Conservation (phyloP, 2,797 vertebrate genomes). For the Cyclura pinguis region DNA sequence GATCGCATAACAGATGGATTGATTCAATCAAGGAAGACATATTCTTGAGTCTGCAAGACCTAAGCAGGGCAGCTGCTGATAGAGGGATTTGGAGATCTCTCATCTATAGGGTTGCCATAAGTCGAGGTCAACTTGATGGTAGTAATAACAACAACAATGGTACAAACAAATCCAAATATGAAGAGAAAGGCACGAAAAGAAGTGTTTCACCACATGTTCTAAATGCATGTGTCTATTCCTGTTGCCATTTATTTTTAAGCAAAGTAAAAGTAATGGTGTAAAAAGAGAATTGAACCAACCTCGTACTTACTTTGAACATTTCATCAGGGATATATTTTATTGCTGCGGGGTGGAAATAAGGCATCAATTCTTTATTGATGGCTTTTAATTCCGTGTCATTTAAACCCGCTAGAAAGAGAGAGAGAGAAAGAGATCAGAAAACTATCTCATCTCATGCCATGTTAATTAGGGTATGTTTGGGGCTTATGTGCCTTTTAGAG, state of each 20-base stretch:
- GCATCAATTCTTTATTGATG: constrained; percentile 80
- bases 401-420: constrained; percentile 79
- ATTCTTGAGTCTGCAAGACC: too few relatives aligned
- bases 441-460: constrained; percentile 43
- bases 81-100: too few relatives aligned
- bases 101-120: too few relatives aligned
- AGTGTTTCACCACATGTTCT: not conserved
- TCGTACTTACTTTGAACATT: constrained; percentile 81
- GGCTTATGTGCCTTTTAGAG: constrained; percentile 29
- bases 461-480: constrained; percentile 51
- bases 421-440: not conserved
- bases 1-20: too few relatives aligned
- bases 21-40: too few relatives aligned
- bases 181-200: not conserved
- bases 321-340: constrained; percentile 80
- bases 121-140: too few relatives aligned
- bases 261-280: not conserved
- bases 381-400: constrained; percentile 79
- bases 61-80: too few relatives aligned
- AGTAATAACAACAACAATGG: too few relatives aligned
- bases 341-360: constrained; percentile 81
- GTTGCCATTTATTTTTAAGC: not conserved
- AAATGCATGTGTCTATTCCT: not conserved
- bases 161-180: not conserved
- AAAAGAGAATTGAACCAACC: not conserved